phyloP scores from a whole-genome alignment of 2,888 invertebrate genomes.

The Trachelus stipa region DNA sequence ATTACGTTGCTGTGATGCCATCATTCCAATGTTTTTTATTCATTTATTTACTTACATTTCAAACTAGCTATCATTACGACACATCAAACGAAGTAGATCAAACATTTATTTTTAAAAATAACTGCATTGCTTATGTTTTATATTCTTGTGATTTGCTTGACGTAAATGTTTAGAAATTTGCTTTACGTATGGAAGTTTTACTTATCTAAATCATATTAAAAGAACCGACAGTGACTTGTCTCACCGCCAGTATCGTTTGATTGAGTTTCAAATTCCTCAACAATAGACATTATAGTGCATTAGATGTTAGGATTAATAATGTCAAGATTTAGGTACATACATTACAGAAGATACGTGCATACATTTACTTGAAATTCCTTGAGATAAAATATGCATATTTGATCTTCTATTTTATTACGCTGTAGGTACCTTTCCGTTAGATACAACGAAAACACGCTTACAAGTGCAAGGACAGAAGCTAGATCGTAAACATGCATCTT shows the following conservation, averaged over 20 bases:
- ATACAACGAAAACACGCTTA: slow-evolving; percentile 93
- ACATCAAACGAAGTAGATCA: background rate
- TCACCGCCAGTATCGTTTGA: background rate
- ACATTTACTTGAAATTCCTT: background rate
- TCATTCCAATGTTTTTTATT: background rate
- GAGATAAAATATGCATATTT: background rate
- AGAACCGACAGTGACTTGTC: background rate
- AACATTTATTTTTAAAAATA: background rate
- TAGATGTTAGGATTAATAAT: too few relatives aligned
- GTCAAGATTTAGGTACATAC: background rate
- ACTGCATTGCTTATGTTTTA: background rate
- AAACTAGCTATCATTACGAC: background rate
- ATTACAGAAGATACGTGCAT: background rate
- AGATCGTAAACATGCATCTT: slow-evolving; percentile 78
- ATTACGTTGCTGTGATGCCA: background rate
- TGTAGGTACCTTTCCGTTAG: slow-evolving; percentile 95
- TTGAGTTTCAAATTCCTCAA: background rate
- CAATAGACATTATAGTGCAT: background rate
- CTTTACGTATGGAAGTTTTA: background rate
- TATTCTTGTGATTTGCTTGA: background rate
- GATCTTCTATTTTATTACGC: slow-evolving; percentile 13
- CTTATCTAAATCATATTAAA: background rate
- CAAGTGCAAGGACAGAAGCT: slow-evolving; percentile 94
- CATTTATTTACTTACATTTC: background rate
- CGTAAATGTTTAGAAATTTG: background rate